Conservation (phyloP, 2,888 invertebrate species). For the Eristalinus aeneus region DNA sequence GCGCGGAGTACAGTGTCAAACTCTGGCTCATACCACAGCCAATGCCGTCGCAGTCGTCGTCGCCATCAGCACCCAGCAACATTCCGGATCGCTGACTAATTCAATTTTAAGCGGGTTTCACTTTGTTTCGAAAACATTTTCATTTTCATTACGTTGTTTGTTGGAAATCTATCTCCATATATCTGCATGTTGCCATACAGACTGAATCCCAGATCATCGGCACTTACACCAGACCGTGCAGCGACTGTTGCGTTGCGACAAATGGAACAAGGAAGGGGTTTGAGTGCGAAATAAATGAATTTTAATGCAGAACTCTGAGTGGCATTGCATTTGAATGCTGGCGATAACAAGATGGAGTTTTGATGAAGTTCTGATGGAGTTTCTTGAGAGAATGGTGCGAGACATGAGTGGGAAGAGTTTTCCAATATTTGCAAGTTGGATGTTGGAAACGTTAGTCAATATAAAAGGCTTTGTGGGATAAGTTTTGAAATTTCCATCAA, state of each 20-base stretch:
- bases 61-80: background rate
- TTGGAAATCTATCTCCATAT: background rate
- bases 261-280: constrained; percentile 27
- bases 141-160: constrained; percentile 29
- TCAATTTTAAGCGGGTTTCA: constrained; percentile 52
- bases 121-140: constrained; percentile 46
- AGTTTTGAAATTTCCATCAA: background rate
- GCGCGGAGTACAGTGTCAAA: background rate
- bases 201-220: constrained; percentile 9
- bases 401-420: background rate
- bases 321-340: background rate
- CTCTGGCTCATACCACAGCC: background rate
- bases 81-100: constrained; percentile 16
- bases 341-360: background rate
- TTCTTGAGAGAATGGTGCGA: background rate
- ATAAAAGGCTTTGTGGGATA: background rate
- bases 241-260: background rate
- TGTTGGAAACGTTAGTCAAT: background rate
- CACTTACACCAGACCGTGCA: constrained; percentile 6
- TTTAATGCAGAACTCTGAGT: constrained; percentile 20
- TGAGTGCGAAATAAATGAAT: constrained; percentile 45
- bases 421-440: background rate
- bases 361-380: background rate
- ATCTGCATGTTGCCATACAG: background rate
- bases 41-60: background rate